Conservation (phyloP, 2,888 invertebrate genomes). For the Drosophila cognata region DNA sequence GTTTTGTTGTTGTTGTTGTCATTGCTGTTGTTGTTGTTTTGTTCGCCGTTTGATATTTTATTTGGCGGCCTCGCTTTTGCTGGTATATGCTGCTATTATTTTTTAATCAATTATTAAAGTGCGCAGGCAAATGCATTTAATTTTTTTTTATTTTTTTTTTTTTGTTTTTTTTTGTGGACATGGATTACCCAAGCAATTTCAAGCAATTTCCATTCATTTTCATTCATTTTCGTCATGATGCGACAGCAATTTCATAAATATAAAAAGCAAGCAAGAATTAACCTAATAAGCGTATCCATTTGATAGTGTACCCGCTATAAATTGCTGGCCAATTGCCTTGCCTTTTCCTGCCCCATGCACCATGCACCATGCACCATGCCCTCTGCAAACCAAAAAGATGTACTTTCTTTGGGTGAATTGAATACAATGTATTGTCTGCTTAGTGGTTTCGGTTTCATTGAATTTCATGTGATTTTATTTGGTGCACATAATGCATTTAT, state of each 20-base stretch:
- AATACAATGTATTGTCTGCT: not conserved
- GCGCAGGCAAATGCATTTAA: constrained; percentile 11
- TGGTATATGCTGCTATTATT: constrained; percentile 22
- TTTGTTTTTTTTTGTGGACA: not conserved
- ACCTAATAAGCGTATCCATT: constrained; percentile 18
- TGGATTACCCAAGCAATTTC: constrained; percentile 1
- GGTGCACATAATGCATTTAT: constrained; percentile 42
- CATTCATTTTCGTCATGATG: constrained; percentile 1
- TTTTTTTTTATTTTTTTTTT: not conserved
- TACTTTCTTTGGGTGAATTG: not conserved
- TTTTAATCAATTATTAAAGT: constrained; percentile 37
- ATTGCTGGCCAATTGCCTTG: constrained; percentile 18
- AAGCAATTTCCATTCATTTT: constrained; percentile 8
- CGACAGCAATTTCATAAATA: constrained; percentile 2
- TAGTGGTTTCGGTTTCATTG: not conserved
- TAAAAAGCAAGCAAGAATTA: not conserved
- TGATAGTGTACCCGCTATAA: not conserved
- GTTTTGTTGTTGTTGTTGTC: not conserved
- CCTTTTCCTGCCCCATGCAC: not conserved
- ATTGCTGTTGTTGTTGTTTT: not conserved
- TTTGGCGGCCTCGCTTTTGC: not conserved
- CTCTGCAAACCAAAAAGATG: not conserved
- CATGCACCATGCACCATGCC: not conserved
- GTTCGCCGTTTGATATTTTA: constrained; percentile 18
- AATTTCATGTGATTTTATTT: constrained; percentile 17